Conservation (phyloP, 2,797 vertebrate species). For the Streptopelia turtur region DNA sequence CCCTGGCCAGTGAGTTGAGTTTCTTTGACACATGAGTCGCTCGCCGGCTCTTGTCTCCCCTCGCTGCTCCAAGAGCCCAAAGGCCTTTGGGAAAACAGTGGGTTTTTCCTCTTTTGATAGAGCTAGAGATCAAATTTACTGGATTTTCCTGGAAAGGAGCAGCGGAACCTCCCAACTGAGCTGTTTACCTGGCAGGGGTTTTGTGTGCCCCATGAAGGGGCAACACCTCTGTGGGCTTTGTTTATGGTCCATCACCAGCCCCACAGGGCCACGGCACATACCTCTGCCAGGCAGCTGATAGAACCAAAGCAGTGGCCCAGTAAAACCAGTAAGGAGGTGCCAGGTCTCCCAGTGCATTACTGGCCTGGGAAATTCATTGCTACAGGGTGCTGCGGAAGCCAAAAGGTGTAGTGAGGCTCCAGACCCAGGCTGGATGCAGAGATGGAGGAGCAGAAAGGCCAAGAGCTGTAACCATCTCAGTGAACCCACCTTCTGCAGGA, state of each 20-base stretch:
- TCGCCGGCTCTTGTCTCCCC: slow-evolving; percentile 4
- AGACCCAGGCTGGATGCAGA: not conserved
- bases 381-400: not conserved
- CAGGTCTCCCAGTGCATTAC: not conserved
- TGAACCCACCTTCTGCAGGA: not conserved
- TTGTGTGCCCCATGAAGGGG: not conserved
- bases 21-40: slow-evolving; percentile 56
- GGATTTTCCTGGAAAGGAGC: slow-evolving; percentile 66
- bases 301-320: not conserved
- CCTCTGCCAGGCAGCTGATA: not conserved
- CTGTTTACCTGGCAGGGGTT: not conserved
- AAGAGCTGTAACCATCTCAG: not conserved
- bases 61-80: slow-evolving; percentile 13
- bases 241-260: not conserved
- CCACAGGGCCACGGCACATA: not conserved
- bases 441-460: not conserved
- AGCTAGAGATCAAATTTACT: slow-evolving; percentile 34
- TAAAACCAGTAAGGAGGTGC: not conserved
- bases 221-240: not conserved
- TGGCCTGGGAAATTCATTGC: not conserved
- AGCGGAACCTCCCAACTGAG: not conserved
- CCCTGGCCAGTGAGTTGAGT: slow-evolving; percentile 32
- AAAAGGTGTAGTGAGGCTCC: not conserved
- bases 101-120: not conserved
- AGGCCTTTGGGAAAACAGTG: slow-evolving; percentile 52